Evolutionary conservation across 2,888 invertebrate species (phyloP).

Genomic region (Microdon myrmicae): DNA sequence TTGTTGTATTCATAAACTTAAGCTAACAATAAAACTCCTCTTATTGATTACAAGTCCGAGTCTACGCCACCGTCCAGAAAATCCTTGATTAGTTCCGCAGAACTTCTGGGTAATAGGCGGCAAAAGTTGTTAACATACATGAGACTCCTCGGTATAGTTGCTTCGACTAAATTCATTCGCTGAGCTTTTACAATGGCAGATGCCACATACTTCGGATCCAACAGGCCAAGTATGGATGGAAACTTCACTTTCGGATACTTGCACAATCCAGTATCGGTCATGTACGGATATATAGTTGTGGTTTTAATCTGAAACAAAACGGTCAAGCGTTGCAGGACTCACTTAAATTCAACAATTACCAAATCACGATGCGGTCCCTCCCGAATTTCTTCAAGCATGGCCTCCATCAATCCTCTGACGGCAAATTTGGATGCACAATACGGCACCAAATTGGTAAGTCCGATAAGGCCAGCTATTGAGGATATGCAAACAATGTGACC

Average conservation of each 20-base stretch:
- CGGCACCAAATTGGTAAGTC: constrained; percentile 80
- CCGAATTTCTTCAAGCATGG: constrained; percentile 80
- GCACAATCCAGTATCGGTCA: constrained; percentile 87
- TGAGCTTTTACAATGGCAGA: constrained; percentile 76
- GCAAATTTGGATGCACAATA: constrained; percentile 86
- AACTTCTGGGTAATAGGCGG: constrained; percentile 71
- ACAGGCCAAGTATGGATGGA: constrained; percentile 73
- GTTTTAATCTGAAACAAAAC: constrained; percentile 72
- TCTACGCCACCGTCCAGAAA: constrained; percentile 77
- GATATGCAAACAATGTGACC: constrained; percentile 83
- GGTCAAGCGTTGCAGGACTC: not conserved
- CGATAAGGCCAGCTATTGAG: constrained; percentile 81
- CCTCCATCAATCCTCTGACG: constrained; percentile 86
- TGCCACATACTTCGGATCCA: constrained; percentile 75
- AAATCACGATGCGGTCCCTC: constrained; percentile 65
- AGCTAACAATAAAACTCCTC: too few relatives aligned
- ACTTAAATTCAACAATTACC: constrained; percentile 59
- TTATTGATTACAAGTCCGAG: constrained; percentile 64
- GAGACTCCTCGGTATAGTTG: constrained; percentile 74
- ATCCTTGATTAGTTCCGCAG: constrained; percentile 71
- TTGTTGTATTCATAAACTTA: too few relatives aligned
- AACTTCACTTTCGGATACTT: constrained; percentile 81
- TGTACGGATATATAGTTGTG: constrained; percentile 87
- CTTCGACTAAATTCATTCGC: constrained; percentile 71
- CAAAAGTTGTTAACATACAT: constrained; percentile 70